Base-by-base conservation (phyloP, 2,113 vertebrate species). In the Corythoichthys haematopterus region DNA sequence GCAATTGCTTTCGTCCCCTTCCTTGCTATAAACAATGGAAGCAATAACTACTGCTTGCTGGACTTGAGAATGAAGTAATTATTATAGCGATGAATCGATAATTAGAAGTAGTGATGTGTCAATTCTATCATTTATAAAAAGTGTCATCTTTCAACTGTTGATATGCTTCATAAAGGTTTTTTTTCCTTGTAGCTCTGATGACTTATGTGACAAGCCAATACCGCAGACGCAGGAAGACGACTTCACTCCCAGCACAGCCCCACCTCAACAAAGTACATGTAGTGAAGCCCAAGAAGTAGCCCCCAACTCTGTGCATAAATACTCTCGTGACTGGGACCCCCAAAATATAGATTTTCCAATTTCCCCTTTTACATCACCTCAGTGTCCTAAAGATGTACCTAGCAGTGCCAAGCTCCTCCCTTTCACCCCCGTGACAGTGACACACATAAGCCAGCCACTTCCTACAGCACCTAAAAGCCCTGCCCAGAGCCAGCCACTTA, bases 141-240 rank as follows among this genome's bases (percentile, higher is more conserved):
- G 12, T 55, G 52, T 20, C 20, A 12, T 28, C 11, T 35, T 55
- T 35, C 53, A 16, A 13, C 20, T 7, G 3, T 56, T 28, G 36
- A 11, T 52, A 36, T 65, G 51, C 9, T 62, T 45, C 45, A 7
- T 47, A 8, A 37, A 3, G 16, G 5, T 36, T 8, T 48, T 51
- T 16, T 13, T 33, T 47, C 71, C 47, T 67, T 65, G 76, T 46
- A 92, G 91, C 68, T 55, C 77, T 55, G 83, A 89, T 66, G 88
- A 88, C 10, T 57, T 88, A 61, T 85, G 79, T 71, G 80, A 74
- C 48, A 72, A 71, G 13, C 81, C 58, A 2, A 60, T 76, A 6
- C 59, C 69, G 20, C 68, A 71, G 1, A 72, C 69, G 11, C 70
- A 82, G 36, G 63, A 28, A 36, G 9, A 64, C 38, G 14, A 58